A percentile compares a stretch with the other conserved stretches of the same genome.
Conservation (phyloP, 2,113 vertebrate genomes). For the Gadus chalcogrammus region DNA sequence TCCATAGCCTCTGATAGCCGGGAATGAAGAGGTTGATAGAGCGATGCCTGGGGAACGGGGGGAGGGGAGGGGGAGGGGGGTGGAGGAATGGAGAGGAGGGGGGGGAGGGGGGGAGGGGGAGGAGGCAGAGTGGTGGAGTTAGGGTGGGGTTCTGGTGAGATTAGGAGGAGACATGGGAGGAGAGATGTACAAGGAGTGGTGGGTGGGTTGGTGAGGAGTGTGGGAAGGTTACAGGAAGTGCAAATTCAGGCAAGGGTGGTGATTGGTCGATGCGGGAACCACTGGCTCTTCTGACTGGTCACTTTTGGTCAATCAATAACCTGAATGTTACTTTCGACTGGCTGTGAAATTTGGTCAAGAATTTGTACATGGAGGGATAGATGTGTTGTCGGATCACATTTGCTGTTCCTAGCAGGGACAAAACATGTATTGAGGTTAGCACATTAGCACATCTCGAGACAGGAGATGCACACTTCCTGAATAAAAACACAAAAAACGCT, state of each 20-base stretch:
- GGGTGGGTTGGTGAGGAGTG: constrained; percentile 20
- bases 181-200: constrained; percentile 12
- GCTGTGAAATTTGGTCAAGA: constrained; percentile 31
- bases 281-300: constrained; percentile 94
- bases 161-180: constrained; percentile 52
- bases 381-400: constrained; percentile 25
- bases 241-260: constrained; percentile 73
- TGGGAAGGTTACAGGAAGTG: constrained; percentile 57
- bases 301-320: constrained; percentile 55
- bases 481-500: constrained; percentile 7
- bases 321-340: constrained; percentile 20
- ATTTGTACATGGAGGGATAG: constrained; percentile 38
- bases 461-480: not conserved
- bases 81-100: constrained; percentile 64
- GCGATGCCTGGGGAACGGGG: constrained; percentile 95
- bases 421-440: not conserved
- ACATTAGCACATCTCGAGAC: not conserved
- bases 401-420: not conserved
- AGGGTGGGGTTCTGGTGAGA: constrained; percentile 56
- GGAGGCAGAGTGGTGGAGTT: constrained; percentile 69
- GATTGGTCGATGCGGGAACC: constrained; percentile 88
- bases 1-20: constrained; percentile 99
- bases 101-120: constrained; percentile 56
- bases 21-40: constrained; percentile 99
- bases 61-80: constrained; percentile 78